Evolutionary conservation across 2,888 invertebrate genomes (phyloP), one percentile per base, ranked within the genome.

Genomic region (Harpagoxenus sublaevis): DNA sequence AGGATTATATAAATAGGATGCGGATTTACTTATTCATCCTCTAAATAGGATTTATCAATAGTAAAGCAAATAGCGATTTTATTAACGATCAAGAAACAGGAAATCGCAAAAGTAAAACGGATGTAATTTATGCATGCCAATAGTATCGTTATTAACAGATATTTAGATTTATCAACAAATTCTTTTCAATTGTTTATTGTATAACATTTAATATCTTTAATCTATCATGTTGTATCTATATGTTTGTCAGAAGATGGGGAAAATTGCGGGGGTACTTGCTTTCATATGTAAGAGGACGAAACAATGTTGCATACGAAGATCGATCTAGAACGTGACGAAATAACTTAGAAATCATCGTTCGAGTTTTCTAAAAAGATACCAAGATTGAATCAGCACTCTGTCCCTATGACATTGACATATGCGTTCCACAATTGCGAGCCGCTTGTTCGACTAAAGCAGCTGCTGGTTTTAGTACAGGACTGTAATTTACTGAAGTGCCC

Each of bases 361-460:
- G 57, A 60, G 15, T 68, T 66, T 86, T 81, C 39, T 51, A 48
- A 23, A 60, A 84, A 86, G 74, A 55, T 86, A 84, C 75, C 28
- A 60, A 73, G 83, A 81, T 88, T 75, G 65, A 75, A 86, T 73
- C 70, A 66, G n/a, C 73, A 68, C 57, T 62, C 48, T 48, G 55
- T 63, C 28, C 48, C 48, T 42, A n/a, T 88, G 86, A 86, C 89
- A 84, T 86, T 88, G 88, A 88, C 84, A 75, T 84, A 88, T 84
- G 78, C 31, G 65, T 66, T 53, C 66, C 66, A 83, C 87, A 89
- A 88, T 88, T 89, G 86, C 79, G 70, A 35, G 10, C 23, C 62
- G 75, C 83, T 86, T 89, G 89, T 89, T 79, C 84, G 62, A 74
- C 75, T 42, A 82, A 85, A 82, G 57, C 89, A 88, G 89, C 84